These are phyloP conservation scores for Sorex araneus DNA, from an alignment of 2,113 vertebrate species.

Conservation along the genomic window DNA sequence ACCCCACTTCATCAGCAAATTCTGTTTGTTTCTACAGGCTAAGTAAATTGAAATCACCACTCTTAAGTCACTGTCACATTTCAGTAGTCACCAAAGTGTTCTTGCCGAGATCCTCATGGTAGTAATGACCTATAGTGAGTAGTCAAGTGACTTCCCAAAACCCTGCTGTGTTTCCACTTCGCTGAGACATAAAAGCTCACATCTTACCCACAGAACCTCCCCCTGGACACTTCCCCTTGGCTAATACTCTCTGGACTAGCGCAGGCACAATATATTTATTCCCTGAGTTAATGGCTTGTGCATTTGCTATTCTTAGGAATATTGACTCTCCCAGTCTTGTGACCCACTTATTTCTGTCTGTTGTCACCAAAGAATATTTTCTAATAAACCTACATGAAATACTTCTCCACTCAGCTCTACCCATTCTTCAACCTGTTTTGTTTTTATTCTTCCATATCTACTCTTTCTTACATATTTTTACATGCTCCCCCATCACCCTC, in stretches of 20 bases:
- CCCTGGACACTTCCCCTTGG: background rate
- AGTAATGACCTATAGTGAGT: background rate
- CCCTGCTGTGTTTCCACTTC: background rate
- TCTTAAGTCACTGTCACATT: background rate
- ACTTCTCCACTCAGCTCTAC: background rate
- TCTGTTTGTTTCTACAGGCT: constrained; percentile 1
- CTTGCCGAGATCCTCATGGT: background rate
- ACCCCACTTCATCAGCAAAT: background rate
- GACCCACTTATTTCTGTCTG: constrained; percentile 22
- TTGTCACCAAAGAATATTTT: background rate
- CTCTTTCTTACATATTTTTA: too few species aligned
- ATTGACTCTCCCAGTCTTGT: background rate
- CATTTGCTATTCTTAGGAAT: constrained; percentile 28
- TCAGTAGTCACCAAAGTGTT: background rate
- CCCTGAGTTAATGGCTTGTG: background rate
- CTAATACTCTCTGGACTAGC: too few species aligned
- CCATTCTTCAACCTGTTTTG: background rate
- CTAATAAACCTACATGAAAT: background rate
- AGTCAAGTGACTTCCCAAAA: background rate
- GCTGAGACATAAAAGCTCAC: background rate
- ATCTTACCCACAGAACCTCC: background rate
- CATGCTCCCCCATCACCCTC: background rate
- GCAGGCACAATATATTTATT: background rate
- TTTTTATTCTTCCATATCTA: background rate
- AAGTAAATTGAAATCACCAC: background rate